phyloP scores from a whole-genome alignment of 2,113 vertebrate species.

The Proteles cristata region DNA sequence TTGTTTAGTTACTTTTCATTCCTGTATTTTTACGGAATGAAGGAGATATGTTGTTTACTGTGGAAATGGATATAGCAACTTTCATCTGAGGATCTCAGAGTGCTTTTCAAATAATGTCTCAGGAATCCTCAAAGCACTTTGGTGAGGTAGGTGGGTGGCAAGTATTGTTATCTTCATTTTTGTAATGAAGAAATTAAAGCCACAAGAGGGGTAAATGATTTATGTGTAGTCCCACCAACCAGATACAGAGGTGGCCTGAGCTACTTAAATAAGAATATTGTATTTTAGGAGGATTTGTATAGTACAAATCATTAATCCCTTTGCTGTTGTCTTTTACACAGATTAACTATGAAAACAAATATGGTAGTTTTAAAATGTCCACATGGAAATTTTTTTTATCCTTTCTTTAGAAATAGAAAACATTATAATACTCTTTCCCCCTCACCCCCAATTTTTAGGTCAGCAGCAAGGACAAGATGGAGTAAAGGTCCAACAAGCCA shows the following conservation, averaged over 20 bases:
- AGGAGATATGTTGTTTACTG: conserved; percentile 27
- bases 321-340: conserved; percentile 15
- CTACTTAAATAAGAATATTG: neutral
- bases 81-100: conserved; percentile 46
- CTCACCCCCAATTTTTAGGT: conserved; percentile 86
- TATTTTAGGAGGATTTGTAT: conserved; percentile 41
- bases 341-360: conserved; percentile 4
- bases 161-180: conserved; percentile 57
- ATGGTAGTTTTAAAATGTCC: conserved; percentile 20
- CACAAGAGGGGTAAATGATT: neutral
- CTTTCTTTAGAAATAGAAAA: conserved; percentile 9
- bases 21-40: conserved; percentile 22
- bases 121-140: conserved; percentile 26
- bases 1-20: conserved; percentile 31
- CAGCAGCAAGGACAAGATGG: conserved; percentile 96
- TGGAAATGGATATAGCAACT: conserved; percentile 45
- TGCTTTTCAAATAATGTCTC: conserved; percentile 45
- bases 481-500: conserved; percentile 95
- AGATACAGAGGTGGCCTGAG: neutral
- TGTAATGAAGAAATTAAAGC: conserved; percentile 51
- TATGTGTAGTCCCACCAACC: neutral
- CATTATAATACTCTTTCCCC: conserved; percentile 31
- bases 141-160: conserved; percentile 28
- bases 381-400: conserved; percentile 9
- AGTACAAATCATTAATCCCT: conserved; percentile 5